phyloP scores from a whole-genome alignment of 2,797 vertebrate species.

The Margarornis squamiger region DNA sequence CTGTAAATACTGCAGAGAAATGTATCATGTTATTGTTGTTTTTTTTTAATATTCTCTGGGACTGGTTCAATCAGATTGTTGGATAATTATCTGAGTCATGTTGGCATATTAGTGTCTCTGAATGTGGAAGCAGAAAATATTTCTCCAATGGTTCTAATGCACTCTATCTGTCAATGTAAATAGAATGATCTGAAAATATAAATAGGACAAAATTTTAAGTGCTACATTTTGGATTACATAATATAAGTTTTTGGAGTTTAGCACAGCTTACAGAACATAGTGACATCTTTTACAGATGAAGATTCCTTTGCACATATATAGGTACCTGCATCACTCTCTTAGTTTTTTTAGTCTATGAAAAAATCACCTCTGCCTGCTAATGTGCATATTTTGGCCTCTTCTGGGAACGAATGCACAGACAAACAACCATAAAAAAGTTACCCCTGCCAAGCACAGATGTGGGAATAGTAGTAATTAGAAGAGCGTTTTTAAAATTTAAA shows the following conservation, averaged over 20 bases:
- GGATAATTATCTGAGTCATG: not conserved
- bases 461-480: not conserved
- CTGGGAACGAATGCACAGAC: not conserved
- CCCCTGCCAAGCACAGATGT: not conserved
- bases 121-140: not conserved
- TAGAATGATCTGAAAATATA: not conserved
- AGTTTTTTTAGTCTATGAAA: not conserved
- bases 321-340: not conserved
- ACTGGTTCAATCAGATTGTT: not conserved
- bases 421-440: not conserved
- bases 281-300: not conserved
- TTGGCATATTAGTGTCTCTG: constrained; percentile 1
- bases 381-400: not conserved
- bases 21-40: not conserved
- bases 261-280: not conserved
- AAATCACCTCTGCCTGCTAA: not conserved
- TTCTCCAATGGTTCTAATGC: not conserved
- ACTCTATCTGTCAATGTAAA: not conserved
- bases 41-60: not conserved
- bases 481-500: not conserved
- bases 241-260: not conserved
- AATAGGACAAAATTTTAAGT: not conserved
- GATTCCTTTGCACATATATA: not conserved
- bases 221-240: not conserved
- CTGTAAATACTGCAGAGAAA: not conserved